Evolutionary conservation across 2,797 vertebrate genomes (phyloP).

Genomic region (Mus caroli): DNA sequence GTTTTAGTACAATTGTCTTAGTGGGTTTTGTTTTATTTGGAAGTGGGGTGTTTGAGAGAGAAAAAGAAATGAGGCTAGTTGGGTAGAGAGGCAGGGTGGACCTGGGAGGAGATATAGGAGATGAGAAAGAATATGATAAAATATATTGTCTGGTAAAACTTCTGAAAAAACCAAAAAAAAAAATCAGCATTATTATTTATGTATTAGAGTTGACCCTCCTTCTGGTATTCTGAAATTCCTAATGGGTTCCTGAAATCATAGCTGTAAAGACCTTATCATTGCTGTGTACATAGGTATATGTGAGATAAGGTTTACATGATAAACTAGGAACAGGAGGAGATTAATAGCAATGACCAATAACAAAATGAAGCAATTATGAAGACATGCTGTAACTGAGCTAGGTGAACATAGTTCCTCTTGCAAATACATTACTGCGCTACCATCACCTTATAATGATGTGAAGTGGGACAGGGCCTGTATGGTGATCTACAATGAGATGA

Average conservation of each 20-base stretch:
- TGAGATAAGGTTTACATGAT: background rate
- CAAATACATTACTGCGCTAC: background rate
- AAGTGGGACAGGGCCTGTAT: background rate
- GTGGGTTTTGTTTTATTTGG: background rate
- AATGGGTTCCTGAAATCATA: background rate
- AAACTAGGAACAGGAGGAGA: background rate
- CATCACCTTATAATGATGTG: background rate
- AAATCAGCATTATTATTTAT: background rate
- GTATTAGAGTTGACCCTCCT: background rate
- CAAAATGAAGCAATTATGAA: background rate
- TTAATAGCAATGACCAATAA: background rate
- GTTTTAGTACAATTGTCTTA: background rate
- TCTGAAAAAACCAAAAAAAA: background rate
- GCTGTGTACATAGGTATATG: too few relatives aligned
- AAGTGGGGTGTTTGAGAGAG: background rate
- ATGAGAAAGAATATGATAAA: background rate
- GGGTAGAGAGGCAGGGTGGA: background rate
- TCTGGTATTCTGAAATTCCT: background rate
- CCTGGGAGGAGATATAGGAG: too few relatives aligned
- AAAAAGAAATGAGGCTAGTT: background rate
- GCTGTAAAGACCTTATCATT: background rate
- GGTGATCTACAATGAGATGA: background rate
- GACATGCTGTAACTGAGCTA: background rate
- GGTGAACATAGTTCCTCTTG: background rate
- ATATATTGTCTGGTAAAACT: background rate